Base-by-base conservation (phyloP, 2,797 vertebrate species). In the Botia almorhae region DNA sequence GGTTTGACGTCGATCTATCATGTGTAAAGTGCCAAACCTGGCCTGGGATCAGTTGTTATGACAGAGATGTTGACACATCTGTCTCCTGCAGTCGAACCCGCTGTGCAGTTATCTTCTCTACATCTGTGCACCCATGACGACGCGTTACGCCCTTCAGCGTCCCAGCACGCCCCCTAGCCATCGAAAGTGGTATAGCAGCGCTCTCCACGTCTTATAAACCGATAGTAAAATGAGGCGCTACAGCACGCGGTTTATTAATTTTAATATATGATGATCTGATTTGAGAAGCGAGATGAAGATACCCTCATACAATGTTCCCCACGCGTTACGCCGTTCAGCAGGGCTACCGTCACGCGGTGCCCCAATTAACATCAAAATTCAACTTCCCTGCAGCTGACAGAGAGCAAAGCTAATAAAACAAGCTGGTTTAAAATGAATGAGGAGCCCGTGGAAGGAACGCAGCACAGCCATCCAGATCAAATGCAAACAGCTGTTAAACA, bases 361-460 rank as follows among this genome's bases (percentile, higher is more conserved):
- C 26, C 73, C 86, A 82, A 82, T 84, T 85, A 85, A 76, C 71
- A 77, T 65, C 26, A 33, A 58, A 84, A 53, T 68, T 11, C 60
- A 69, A 43, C 60, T 55, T 70, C 78, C 82, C 74, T 70, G 81
- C 74, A 77, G 72, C 74, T 69, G 80, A 70, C 76, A 56, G 56
- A 77, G 46, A 61, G 56, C 69, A 80, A 74, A 75, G 72, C 76
- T 77, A 85, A 83, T 81, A 85, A 82, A 84, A 76, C 78, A 82
- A 61, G 67, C 68, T 71, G 82, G 74, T 84, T 82, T 78, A 87
- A 85, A 85, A 82, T 78, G 68, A 85, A 84, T 81, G 70, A 80
- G 64, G 73, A 74, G 76, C 51, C 69, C 26, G 39, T 82, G 68
- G 61, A 80, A 74, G 70, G 56, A 21, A 56, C 11, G 69, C 75